phyloP scores from a whole-genome alignment of 1,140 invertebrate genomes.

The Linepithema humile region DNA sequence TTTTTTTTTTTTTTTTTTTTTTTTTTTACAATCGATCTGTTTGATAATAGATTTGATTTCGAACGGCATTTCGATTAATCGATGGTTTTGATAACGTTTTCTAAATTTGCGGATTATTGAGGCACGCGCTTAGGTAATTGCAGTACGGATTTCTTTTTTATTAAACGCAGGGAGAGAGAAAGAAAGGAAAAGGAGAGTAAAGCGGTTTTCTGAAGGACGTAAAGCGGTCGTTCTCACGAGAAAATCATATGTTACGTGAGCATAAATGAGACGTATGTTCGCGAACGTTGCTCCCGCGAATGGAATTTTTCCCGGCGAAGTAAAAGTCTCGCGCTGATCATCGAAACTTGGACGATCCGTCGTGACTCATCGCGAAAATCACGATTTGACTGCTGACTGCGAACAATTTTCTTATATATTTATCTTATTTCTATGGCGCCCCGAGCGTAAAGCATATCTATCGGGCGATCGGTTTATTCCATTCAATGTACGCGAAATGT shows the following conservation, averaged over 20 bases:
- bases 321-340: neutral
- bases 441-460: too few species aligned
- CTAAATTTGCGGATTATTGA: neutral
- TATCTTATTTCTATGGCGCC: too few species aligned
- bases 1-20: too few species aligned
- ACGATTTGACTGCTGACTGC: neutral
- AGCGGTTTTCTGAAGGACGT: slow-evolving; percentile 15
- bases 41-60: neutral
- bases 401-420: neutral
- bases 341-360: neutral
- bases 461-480: too few species aligned
- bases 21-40: too few species aligned
- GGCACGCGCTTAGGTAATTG: neutral
- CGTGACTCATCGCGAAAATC: neutral
- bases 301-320: neutral
- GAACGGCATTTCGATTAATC: neutral
- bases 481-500: neutral
- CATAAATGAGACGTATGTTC: slow-evolving; percentile 3
- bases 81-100: neutral
- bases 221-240: slow-evolving; percentile 15
- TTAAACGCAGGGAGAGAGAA: too few species aligned
- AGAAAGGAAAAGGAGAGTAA: slow-evolving; percentile 5
- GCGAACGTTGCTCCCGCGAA: neutral
- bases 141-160: neutral
- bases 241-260: slow-evolving; percentile 17